phyloP scores from a whole-genome alignment of 2,888 invertebrate genomes.

The Lasioglossum zephyrum region DNA sequence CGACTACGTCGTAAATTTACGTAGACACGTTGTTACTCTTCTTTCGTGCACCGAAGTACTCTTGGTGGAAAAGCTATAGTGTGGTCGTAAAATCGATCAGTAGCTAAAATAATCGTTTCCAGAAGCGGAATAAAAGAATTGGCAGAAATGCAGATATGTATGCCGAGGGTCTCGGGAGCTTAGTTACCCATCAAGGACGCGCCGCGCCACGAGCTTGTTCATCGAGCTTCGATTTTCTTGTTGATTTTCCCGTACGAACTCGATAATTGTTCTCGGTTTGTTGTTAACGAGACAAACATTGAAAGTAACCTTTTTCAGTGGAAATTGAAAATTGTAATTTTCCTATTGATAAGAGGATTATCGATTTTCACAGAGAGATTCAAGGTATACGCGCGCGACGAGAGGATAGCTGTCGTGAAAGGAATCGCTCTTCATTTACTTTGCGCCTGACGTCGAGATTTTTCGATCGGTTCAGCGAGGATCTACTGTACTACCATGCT shows the following conservation, averaged over 20 bases:
- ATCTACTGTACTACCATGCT: constrained; percentile 4
- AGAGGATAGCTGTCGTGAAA: not conserved
- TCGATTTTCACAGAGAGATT: not conserved
- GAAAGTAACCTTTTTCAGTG: not conserved
- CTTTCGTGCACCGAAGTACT: constrained; percentile 45
- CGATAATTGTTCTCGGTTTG: not conserved
- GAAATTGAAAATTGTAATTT: not conserved
- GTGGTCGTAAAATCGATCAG: constrained; percentile 13
- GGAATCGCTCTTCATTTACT: not conserved
- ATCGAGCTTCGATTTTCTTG: not conserved
- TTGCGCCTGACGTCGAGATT: not conserved
- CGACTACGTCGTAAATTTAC: constrained; percentile 59
- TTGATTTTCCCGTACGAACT: not conserved
- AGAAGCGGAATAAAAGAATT: not conserved
- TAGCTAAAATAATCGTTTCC: not conserved
- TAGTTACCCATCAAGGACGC: not conserved
- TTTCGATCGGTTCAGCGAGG: not conserved
- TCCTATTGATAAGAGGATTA: not conserved
- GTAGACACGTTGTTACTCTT: constrained; percentile 50
- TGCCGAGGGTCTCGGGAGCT: not conserved
- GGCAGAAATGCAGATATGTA: not conserved
- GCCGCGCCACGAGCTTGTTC: too few relatives aligned
- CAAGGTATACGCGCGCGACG: not conserved
- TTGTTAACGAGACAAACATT: not conserved
- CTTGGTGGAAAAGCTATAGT: constrained; percentile 11